phyloP scores from a whole-genome alignment of 2,797 vertebrate species.

The Aeoliscus strigatus region DNA sequence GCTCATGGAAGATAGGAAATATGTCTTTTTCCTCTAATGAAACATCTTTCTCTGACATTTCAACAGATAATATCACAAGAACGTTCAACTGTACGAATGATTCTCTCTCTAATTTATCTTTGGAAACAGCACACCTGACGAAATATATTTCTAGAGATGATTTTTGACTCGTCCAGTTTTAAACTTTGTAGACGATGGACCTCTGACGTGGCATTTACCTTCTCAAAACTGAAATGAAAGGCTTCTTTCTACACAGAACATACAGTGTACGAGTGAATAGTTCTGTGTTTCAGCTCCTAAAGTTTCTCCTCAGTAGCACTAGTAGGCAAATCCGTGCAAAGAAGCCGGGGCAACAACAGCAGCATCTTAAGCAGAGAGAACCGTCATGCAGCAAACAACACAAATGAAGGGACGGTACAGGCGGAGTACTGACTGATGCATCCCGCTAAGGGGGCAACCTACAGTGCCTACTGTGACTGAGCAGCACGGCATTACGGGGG shows the following conservation, averaged over 20 bases:
- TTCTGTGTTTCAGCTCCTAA: slow-evolving; percentile 3
- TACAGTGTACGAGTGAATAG: slow-evolving; percentile 1
- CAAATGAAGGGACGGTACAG: slow-evolving; percentile 51
- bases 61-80: slow-evolving; percentile 53
- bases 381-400: slow-evolving; percentile 63
- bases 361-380: slow-evolving; percentile 47
- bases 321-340: slow-evolving; percentile 52
- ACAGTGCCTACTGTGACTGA: slow-evolving; percentile 76
- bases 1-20: slow-evolving; percentile 73
- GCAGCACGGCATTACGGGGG: slow-evolving; percentile 72
- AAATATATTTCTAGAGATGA: slow-evolving; percentile 32
- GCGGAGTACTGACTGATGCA: slow-evolving; percentile 69
- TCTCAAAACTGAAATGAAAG: slow-evolving; percentile 8
- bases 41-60: slow-evolving; percentile 76
- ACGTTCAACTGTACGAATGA: slow-evolving; percentile 54
- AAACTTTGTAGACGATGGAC: slow-evolving; percentile 24
- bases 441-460: slow-evolving; percentile 76
- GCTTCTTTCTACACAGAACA: not conserved
- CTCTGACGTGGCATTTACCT: slow-evolving; percentile 5
- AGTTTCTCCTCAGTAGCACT: slow-evolving; percentile 15
- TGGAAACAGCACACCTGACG: slow-evolving; percentile 66
- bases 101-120: slow-evolving; percentile 51
- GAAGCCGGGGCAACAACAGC: slow-evolving; percentile 40
- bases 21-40: slow-evolving; percentile 65
- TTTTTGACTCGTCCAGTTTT: slow-evolving; percentile 22